Base-by-base conservation (phyloP, 2,113 vertebrate species). In the Eulemur rufifrons region DNA sequence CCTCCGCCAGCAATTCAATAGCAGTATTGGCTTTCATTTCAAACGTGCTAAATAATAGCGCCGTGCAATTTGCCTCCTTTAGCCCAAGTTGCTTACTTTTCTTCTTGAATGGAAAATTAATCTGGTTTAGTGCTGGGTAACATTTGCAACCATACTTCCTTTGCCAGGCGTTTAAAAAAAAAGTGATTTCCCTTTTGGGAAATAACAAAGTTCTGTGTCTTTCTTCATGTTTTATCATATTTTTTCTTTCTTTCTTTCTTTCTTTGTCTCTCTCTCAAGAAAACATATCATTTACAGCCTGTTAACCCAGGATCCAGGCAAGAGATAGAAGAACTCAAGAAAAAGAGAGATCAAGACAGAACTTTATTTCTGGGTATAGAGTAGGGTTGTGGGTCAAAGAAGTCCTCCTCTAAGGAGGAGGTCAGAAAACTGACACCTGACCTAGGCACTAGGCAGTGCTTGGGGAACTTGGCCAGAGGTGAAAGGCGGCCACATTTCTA, bases 11-110 rank as follows among this genome's bases (percentile, higher is more conserved):
- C 69, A 87, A 96, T 98, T 89, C 87, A 97, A 95, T 66, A 93
- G 89, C 89, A 61, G 91, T 89, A 91, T 85, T 97, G 97, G 52
- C 95, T 76, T 98, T 98, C 98, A 93, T 97, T 98, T 95, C 95
- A 97, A 97, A 97, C 25, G 63, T 92, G 90, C 94, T 82, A 94
- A 97, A 97, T 94, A 83, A 95, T 54, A 93, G 93, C 89, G 6
- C 83, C 59, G 2, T 52, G 94, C 94, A 92, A 91, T 95, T 95
- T 96, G 59, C 96, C 74, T 80, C 88, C 52, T 59, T 94, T 94
- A 85, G 90, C 81, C 94, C 95, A 96, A 92, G 85, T 96, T 97
- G 59, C 88, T 94, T 91, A 54, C 34, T 29, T 83, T 96, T 96
- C 85, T 95, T 87, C 71, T 83, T 88, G 84, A 96, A 97, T 77